A percentile compares a stretch with the other conserved stretches of the same genome.
Conservation (phyloP, 2,888 invertebrate species). For the Timandra comae region DNA sequence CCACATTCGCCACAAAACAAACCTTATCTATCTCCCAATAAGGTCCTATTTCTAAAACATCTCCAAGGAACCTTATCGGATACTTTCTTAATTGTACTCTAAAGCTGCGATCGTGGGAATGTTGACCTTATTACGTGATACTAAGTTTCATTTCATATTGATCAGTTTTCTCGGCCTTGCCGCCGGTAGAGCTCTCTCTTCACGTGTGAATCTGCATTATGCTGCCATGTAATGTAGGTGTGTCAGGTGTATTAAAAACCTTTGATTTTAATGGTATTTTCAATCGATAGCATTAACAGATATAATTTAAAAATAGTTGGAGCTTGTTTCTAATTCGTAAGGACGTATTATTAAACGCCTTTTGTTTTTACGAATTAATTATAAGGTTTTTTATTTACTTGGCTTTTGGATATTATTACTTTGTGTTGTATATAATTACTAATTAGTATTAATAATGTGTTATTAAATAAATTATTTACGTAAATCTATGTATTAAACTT, state of each 20-base stretch:
- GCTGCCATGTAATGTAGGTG: slow-evolving; percentile 57
- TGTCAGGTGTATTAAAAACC: slow-evolving; percentile 49
- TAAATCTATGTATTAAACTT: too few species aligned
- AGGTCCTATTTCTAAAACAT: slow-evolving; percentile 41
- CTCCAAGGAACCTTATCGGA: slow-evolving; percentile 50
- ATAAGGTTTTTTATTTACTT: too few species aligned
- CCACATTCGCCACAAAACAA: slow-evolving; percentile 34
- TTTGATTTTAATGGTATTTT: slow-evolving; percentile 50
- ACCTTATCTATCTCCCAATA: slow-evolving; percentile 41
- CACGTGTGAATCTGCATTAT: slow-evolving; percentile 73
- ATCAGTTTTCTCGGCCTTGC: slow-evolving; percentile 65
- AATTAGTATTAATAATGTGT: too few species aligned
- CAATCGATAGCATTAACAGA: slow-evolving; percentile 53
- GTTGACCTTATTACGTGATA: slow-evolving; percentile 54
- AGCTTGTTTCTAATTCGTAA: slow-evolving; percentile 59
- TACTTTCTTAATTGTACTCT: slow-evolving; percentile 74
- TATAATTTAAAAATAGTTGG: too few species aligned
- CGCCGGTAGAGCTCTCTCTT: slow-evolving; percentile 73
- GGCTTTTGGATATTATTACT: too few species aligned
- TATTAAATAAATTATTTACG: too few species aligned
- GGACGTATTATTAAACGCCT: slow-evolving; percentile 63
- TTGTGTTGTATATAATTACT: too few species aligned
- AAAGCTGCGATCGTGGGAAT: slow-evolving; percentile 49
- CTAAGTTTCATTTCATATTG: slow-evolving; percentile 53
- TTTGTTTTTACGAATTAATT: slow-evolving; percentile 10